Base-by-base conservation (phyloP, 1,140 invertebrate genomes). In the Lepidotrigona ventralis region DNA sequence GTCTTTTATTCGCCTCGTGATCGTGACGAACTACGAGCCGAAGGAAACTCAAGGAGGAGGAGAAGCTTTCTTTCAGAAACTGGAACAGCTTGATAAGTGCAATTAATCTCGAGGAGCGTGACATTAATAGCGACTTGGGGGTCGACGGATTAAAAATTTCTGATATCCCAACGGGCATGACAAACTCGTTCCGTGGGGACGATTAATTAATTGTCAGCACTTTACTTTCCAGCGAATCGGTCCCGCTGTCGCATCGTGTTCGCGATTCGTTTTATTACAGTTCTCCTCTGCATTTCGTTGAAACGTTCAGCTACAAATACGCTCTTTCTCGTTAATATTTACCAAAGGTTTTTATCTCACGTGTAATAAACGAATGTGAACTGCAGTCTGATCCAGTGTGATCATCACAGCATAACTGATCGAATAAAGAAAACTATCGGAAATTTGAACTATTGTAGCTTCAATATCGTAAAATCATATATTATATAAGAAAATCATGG, bases 61-160 rank as follows among this genome's bases (percentile, higher is more conserved):
- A 46, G 39, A 6, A 51, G 58, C 9, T 64, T 29, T 33, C 56
- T 29, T 26, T 21, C 12, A 14, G 12, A 39, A 11, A 23, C 29
- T 17, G 14, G 29, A 53, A 69, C 80, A 39, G 58, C 23, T 68
- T 51, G 72, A 73, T 76, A 84, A 78, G 85, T 84, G 77, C 72
- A 79, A 87, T 87, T 87, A 86, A 87, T 87, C 85, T 84, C 72
- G 8, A 63, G 71, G 63, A 75, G 58, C 17, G 29, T 86, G 86
- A 86, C 86, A 82, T 83, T 87, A 87, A 87, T 86, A 74, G 75
- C 81, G 29, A 53, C 4, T 21, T 21, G 72, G 15, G 19, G 21
- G 46, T 63, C 64, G 79, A 39, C 33, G 76, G 66, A 79, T 83
- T 87, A 88, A 88, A 88, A 88, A 88, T 88, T 84, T 81, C 83